Base-by-base conservation (phyloP, 1,140 invertebrate genomes). In the Drosophila nebulosa region DNA sequence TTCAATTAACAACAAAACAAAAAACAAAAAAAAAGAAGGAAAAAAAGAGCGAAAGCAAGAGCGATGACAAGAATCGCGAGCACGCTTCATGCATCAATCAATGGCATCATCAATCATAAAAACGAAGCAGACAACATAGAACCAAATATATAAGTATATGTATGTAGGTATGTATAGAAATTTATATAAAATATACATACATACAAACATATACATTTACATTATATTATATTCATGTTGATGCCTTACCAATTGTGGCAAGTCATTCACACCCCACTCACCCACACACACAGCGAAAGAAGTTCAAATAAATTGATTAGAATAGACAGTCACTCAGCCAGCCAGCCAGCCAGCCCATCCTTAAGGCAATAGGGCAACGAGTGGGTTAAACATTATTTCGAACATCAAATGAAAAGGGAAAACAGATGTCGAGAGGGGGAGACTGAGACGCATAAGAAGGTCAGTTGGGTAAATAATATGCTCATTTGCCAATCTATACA, bases 61-160 rank as follows among this genome's bases (percentile, higher is more conserved):
- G 24, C 50, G 30, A 56, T n/a, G 65, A 32, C 46, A n/a, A 61
- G 69, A 56, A 72, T 72, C 36, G 70, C 46, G 69, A 58, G 69
- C 60, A 73, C 75, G 79, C 68, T 73, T 84, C 80, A 84, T 84
- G 80, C 80, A 84, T 84, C 80, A 84, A 84, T 84, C 80, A 84
- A 84, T 84, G 76, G 80, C 80, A 84, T 84, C 80, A 84, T 84
- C 80, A 84, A 84, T 84, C 80, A 84, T 84, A 84, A 85, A 60
- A 32, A 32, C 65, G 79, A 62, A 67, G 36, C 67, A 76, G 63
- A 69, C 60, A 80, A 72, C 30, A 12, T 32, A 32, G 30, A 32
- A 9, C 39, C 39, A 42, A 42, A 42, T 39, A 39, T 39, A n/a
- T n/a, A n/a, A n/a, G n/a, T n/a, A n/a, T n/a, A n/a, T n/a, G n/a